phyloP scores from a whole-genome alignment of 1,140 invertebrate genomes.

The Dendroctonus ponderosae region DNA sequence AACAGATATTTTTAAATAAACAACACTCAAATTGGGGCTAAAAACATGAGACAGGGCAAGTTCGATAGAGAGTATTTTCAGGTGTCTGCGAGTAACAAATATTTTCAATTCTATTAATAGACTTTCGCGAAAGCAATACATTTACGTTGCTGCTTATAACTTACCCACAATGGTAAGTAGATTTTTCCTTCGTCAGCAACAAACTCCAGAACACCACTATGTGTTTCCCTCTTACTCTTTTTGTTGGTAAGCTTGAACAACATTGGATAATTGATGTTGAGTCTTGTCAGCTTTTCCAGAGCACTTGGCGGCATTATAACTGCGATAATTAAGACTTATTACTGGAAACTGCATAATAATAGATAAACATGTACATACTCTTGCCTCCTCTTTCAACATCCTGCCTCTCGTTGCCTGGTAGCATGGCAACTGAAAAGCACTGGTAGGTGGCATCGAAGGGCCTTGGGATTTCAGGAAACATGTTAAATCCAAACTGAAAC shows the following conservation, averaged over 20 bases:
- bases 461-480: slow-evolving; percentile 78
- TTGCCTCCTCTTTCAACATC: slow-evolving; percentile 98
- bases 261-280: slow-evolving; percentile 99
- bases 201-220: slow-evolving; percentile 98
- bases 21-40: too few species aligned
- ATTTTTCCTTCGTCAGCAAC: slow-evolving; percentile 98
- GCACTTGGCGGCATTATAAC: slow-evolving; percentile 98
- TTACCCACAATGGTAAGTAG: slow-evolving; percentile 95
- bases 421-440: slow-evolving; percentile 95
- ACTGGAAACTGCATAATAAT: background rate
- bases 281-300: slow-evolving; percentile 84
- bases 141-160: background rate
- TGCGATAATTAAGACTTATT: slow-evolving; percentile 52
- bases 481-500: slow-evolving; percentile 79
- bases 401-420: slow-evolving; percentile 88
- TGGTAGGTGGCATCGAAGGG: slow-evolving; percentile 80
- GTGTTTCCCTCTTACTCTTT: slow-evolving; percentile 81
- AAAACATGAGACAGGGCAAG: too few species aligned
- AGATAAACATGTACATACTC: slow-evolving; percentile 66
- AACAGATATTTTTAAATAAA: too few species aligned
- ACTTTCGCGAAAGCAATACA: too few species aligned
- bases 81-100: too few species aligned
- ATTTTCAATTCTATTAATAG: too few species aligned
- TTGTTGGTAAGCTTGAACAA: slow-evolving; percentile 94
- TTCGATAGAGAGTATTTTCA: too few species aligned